Evolutionary conservation across 2,888 invertebrate species (phyloP), one percentile per base, ranked within the genome.

Genomic region (Zaprionus bogoriensis): DNA sequence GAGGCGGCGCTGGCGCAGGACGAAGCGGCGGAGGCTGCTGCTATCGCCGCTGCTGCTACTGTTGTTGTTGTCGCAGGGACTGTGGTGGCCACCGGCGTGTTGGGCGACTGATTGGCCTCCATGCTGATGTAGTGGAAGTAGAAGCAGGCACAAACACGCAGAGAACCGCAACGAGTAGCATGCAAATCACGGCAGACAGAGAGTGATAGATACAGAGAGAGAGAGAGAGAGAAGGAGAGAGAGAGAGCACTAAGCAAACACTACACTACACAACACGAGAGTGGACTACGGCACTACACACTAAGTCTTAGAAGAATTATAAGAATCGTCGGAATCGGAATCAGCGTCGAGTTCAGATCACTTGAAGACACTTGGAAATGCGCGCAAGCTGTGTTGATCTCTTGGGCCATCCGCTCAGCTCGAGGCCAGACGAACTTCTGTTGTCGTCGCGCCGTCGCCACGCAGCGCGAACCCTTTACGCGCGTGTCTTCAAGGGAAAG

Each of bases 371-470:
- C 59, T 66, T 51, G 77, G 52, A 41, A 62, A 50, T 65, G 72
- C 70, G 68, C 47, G 50, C 27, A 52, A 58, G 57, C 22, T 41
- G 4, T 41, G 39, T 50, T 58, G 46, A 71, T 80, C 66, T 77
- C 52, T 72, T 36, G 14, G 74, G 74, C 72, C 88, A 87, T 87
- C 90, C 89, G 88, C 82, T 89, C 89, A 87, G 86, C 80, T 78
- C 88, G 91, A 90, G 88, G 88, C 87, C 89, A 90, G 88, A 88
- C 87, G 86, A 89, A 89, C 88, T 90, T 91, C 90, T 91, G 91
- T 82, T 87, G 71, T 76, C 71, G 77, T 53, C 52, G 55, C 67
- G 72, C 67, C 65, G 59, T 63, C 52, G 83, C 87, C 79, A 75
- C 85, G 71, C 53, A 75, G 64, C 74, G 67, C 72, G 80, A 83